Evolutionary conservation across 2,797 vertebrate genomes (phyloP), one percentile per base, ranked within the genome.

Genomic region (Eulemur mongoz): DNA sequence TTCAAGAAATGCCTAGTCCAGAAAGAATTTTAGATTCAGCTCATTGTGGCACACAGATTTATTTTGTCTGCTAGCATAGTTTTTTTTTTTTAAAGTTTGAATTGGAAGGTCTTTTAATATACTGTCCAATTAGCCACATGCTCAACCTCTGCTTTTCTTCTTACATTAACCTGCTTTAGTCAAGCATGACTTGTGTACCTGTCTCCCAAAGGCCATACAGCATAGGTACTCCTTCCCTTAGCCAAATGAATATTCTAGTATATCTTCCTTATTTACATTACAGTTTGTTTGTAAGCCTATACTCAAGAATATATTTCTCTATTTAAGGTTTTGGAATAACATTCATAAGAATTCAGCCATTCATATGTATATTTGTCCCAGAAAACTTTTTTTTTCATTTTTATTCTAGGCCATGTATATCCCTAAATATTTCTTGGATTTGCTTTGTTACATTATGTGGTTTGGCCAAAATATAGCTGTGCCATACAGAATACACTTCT

Each of bases 71-170:
- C 10, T 32, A 73, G 11, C 20, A 67, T 4, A 54, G 2, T 40
- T 96, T 63, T 40, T 1, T 40, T 40, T 40, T 89, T 61, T 85
- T 92, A 69, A 96, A 83, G 4, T 86, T 86, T 61, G 8, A 93
- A 69, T 83, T 90, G n/a, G 67, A 79, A 91, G 11, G 1, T 14
- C 14, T 72, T 86, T 95, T 45, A 45, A 65, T 70, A 35, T 4
- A 40, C 1, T 82, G 27, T 91, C 65, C 7, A 70, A 38, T 52
- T 45, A 81, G 1, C 14, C 38, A 90, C 10, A 40, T 43, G 7
- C 0, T 86, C 67, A 88, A 15, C 6, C 5, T 20, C 22, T 80
- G 38, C 12, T 48, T 30, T 96, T 93, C 25, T 83, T 43, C 43
- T 87, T 86, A 86, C 7, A 63, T 63, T 79, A 48, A 61, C 1